Evolutionary conservation across 2,113 vertebrate species (phyloP).

Genomic region (Scomber scombrus): DNA sequence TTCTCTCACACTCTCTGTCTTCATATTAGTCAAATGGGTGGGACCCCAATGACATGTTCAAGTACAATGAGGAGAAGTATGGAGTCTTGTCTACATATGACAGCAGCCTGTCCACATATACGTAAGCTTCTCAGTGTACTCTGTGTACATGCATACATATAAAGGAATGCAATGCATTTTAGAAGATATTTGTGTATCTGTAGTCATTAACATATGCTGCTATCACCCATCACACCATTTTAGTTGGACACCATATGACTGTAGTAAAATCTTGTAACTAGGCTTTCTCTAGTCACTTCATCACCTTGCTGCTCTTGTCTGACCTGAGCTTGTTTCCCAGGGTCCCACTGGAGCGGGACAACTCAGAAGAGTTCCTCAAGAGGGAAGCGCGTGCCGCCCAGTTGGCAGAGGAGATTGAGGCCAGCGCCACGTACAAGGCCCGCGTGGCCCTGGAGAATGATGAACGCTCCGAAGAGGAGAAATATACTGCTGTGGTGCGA

Average conservation of each 20-base stretch:
- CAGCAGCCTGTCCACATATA: constrained; percentile 98
- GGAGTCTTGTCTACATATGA: constrained; percentile 98
- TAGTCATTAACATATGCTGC: not conserved
- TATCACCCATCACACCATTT: not conserved
- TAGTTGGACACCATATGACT: not conserved
- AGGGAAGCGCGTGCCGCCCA: constrained; percentile 96
- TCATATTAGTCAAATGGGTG: constrained; percentile 94
- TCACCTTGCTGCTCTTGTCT: not conserved
- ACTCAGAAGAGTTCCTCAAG: constrained; percentile 98
- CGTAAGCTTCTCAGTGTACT: constrained; percentile 86
- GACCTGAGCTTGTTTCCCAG: constrained; percentile 77
- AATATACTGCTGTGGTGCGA: constrained; percentile 96
- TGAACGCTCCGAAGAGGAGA: constrained; percentile 96
- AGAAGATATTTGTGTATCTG: not conserved
- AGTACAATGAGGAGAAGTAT: constrained; percentile 99
- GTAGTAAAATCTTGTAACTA: not conserved
- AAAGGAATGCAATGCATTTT: too few relatives aligned
- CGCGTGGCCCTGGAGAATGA: constrained; percentile 98
- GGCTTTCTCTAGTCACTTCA: not conserved
- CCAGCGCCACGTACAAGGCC: constrained; percentile 96
- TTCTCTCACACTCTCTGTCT: constrained; percentile 11
- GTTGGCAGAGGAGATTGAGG: constrained; percentile 99
- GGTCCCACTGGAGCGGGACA: constrained; percentile 96
- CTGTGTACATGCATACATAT: not conserved
- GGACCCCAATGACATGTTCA: constrained; percentile 99